A percentile compares a stretch with the other conserved stretches of the same genome.
Evolutionary conservation across 2,888 invertebrate genomes (phyloP).

Genomic region (Phyto melanocephala): DNA sequence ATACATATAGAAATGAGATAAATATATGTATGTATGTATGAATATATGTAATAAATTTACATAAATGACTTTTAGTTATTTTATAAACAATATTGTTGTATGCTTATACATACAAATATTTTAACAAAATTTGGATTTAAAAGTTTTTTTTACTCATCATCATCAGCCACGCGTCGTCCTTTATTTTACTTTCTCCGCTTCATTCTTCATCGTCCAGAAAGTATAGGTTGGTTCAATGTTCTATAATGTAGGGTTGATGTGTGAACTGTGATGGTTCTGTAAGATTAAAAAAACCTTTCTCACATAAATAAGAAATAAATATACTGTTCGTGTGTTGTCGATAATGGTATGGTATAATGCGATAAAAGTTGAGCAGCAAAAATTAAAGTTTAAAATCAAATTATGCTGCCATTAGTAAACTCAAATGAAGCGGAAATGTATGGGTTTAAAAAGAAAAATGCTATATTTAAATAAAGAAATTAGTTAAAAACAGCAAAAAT

Average conservation of each 20-base stretch:
- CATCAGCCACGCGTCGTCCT: not conserved
- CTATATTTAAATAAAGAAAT: conserved; percentile 1
- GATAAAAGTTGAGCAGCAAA: conserved; percentile 3
- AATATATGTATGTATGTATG: not conserved
- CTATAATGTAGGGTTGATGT: not conserved
- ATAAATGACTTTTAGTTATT: too few species aligned
- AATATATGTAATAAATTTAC: too few species aligned
- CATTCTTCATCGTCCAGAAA: not conserved
- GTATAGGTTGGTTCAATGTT: not conserved
- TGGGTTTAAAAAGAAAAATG: not conserved
- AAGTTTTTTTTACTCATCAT: conserved; percentile 17
- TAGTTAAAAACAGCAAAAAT: too few species aligned
- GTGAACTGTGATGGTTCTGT: not conserved
- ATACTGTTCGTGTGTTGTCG: conserved; percentile 13
- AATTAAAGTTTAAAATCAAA: conserved; percentile 25
- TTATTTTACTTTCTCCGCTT: not conserved
- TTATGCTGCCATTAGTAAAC: conserved; percentile 20
- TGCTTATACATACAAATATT: not conserved
- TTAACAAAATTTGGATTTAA: conserved; percentile 52
- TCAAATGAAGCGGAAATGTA: conserved; percentile 32
- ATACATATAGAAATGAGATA: too few species aligned
- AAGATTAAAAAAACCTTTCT: conserved; percentile 16
- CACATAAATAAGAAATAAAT: not conserved
- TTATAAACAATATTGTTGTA: too few species aligned
- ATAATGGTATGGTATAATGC: not conserved